Evolutionary conservation across 2,113 vertebrate genomes (phyloP).

Genomic region (Paradoxurus hermaphroditus): DNA sequence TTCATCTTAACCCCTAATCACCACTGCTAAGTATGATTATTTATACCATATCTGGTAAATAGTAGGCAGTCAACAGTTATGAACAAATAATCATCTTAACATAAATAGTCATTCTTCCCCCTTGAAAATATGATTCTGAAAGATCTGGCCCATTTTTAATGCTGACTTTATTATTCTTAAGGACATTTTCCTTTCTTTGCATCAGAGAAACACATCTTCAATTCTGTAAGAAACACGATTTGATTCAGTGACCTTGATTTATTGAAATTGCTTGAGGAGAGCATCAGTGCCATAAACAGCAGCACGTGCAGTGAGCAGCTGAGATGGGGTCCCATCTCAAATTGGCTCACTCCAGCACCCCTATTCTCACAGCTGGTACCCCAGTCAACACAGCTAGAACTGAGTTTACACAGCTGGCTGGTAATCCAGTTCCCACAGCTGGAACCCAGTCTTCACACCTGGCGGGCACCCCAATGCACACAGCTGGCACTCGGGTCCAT

Average conservation of each 20-base stretch:
- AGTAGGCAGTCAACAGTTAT: background rate
- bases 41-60: background rate
- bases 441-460: background rate
- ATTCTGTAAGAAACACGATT: background rate
- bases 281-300: background rate
- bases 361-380: background rate
- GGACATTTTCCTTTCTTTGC: constrained; percentile 17
- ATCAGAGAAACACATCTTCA: background rate
- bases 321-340: background rate
- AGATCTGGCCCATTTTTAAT: background rate
- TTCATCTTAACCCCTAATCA: background rate
- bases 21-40: background rate
- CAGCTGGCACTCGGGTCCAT: background rate
- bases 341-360: background rate
- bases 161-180: constrained; percentile 34
- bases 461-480: background rate
- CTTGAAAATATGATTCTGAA: constrained; percentile 46
- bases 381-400: background rate
- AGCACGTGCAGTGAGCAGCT: background rate
- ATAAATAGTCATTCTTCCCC: constrained; percentile 1
- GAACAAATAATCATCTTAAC: constrained; percentile 11
- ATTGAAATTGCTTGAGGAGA: constrained; percentile 34
- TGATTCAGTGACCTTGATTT: constrained; percentile 52
- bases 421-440: background rate
- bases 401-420: background rate